Percentiles rank a stretch among this genome's conserved stretches.
phyloP scores from a whole-genome alignment of 2,113 vertebrate genomes.

The Chaetodon trifascialis region DNA sequence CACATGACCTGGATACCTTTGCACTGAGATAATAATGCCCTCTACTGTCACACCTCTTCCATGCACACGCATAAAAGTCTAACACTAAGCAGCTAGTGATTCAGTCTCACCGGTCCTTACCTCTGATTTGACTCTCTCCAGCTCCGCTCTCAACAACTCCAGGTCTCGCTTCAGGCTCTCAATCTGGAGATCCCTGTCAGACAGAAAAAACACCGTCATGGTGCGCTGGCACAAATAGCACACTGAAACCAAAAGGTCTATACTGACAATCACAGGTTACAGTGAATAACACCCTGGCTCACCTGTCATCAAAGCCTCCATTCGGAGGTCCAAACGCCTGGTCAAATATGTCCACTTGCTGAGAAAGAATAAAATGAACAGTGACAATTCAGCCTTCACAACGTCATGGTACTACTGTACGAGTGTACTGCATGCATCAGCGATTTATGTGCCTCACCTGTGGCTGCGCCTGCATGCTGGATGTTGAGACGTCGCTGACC shows the following conservation, averaged over 20 bases:
- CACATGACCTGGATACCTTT: slow-evolving; percentile 69
- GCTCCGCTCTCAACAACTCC: slow-evolving; percentile 88
- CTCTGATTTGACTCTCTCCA: slow-evolving; percentile 94
- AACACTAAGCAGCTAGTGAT: slow-evolving; percentile 10
- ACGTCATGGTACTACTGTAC: neutral
- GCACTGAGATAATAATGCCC: slow-evolving; percentile 31
- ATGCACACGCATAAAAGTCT: neutral
- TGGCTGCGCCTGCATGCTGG: slow-evolving; percentile 72
- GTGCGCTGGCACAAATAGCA: neutral
- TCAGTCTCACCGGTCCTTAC: slow-evolving; percentile 71
- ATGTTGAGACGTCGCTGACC: slow-evolving; percentile 81
- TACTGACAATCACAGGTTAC: neutral
- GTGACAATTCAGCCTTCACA: neutral
- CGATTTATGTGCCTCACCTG: slow-evolving; percentile 57
- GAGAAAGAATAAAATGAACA: slow-evolving; percentile 18
- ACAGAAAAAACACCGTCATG: slow-evolving; percentile 23
- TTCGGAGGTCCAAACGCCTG: slow-evolving; percentile 92
- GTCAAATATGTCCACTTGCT: slow-evolving; percentile 91
- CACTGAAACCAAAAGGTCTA: neutral
- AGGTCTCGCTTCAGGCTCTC: slow-evolving; percentile 91
- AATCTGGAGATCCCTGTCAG: slow-evolving; percentile 91
- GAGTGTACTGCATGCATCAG: neutral
- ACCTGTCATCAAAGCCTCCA: slow-evolving; percentile 93
- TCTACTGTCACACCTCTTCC: neutral
- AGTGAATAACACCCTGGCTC: slow-evolving; percentile 23